Base-by-base conservation (phyloP, 1,140 invertebrate genomes). In the Battus philenor region DNA sequence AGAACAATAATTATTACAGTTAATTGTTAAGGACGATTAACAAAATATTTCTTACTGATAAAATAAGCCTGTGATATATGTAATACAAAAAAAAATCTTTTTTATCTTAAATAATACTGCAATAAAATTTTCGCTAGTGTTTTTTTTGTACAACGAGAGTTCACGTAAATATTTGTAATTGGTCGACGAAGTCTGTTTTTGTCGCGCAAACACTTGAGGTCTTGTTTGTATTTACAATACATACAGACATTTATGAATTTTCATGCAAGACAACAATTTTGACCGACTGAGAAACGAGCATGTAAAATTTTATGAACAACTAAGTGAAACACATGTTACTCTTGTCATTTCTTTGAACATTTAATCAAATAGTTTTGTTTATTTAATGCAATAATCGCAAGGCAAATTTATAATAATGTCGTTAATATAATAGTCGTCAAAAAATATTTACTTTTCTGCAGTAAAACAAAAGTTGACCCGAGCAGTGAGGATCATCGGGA, bases 201-300 rank as follows among this genome's bases (percentile, higher is more conserved):
- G 20, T 9, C 20, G 22, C 20, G 20, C 36, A 39, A 39, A 39
- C 36, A 39, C 20, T 39, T n/a, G 22, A 26, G 20, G 10, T 26
- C 18, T 4, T 39, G 22, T 39, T 24, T 39, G 36, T 9, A 11
- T 12, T 16, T 4, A 26, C 22, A 36, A 2, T 20, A 26, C 20
- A 13, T 6, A n/a, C n/a, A n/a, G n/a, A n/a, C n/a, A 2, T 8
- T 26, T n/a, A 26, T 26, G 20, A 2, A 6, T 26, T 15, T n/a
- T 3, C 2, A 26, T 8, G 20, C 7, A 17, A 3, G 6, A 34
- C 15, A 17, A 3, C 11, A 5, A 11, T 18, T 33, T 20, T 33
- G 15, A 33, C 17, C 5, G 32, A 11, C 15, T 18, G 2, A 4
- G 16, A 20, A 20, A 20, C 17, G 20, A n/a, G 22, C 10, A 17